These are phyloP conservation scores for Drosophila trichaetosa DNA, from an alignment of 2,888 invertebrate genomes.

Conservation along the genomic window DNA sequence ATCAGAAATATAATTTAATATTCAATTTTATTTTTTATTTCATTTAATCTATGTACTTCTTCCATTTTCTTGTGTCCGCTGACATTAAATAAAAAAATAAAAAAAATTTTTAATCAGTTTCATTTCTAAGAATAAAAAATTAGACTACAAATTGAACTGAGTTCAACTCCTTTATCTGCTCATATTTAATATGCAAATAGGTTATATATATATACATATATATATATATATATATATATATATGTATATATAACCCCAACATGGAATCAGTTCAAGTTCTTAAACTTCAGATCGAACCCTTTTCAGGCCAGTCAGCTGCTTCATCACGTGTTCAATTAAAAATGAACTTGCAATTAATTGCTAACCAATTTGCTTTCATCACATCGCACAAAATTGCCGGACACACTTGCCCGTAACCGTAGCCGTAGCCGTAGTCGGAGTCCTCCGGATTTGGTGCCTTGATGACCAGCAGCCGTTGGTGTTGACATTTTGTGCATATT, in stretches of 20 bases:
- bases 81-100: not conserved
- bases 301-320: constrained; percentile 22
- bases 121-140: not conserved
- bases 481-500: constrained; percentile 83
- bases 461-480: constrained; percentile 64
- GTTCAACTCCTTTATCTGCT: not conserved
- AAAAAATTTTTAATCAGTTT: not conserved
- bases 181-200: not conserved
- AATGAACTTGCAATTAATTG: constrained; percentile 69
- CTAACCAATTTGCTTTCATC: constrained; percentile 71
- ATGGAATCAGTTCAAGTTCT: not conserved
- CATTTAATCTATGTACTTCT: too few species aligned
- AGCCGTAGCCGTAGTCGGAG: constrained; percentile 2
- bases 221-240: too few species aligned
- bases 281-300: constrained; percentile 31
- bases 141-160: not conserved
- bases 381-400: constrained; percentile 26
- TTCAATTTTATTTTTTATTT: too few species aligned
- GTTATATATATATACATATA: too few species aligned
- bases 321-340: constrained; percentile 70
- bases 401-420: constrained; percentile 45
- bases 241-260: not conserved
- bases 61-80: too few species aligned
- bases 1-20: too few species aligned
- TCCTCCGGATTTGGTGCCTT: constrained; percentile 15